Conservation (phyloP, 2,113 vertebrate genomes). For the Gopherus evgoodei region DNA sequence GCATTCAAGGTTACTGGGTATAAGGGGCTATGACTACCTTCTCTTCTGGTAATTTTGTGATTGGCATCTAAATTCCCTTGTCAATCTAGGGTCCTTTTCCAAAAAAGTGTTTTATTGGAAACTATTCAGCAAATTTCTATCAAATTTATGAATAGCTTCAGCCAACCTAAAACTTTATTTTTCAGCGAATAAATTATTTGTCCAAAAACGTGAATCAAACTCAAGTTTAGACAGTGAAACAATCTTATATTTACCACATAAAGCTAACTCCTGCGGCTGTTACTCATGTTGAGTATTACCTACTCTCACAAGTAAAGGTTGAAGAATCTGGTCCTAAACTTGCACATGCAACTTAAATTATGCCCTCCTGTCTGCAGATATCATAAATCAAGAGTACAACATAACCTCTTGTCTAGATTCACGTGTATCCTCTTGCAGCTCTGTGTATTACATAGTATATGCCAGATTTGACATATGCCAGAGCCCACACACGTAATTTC, state of each 20-base stretch:
- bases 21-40: not conserved
- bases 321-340: not conserved
- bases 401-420: not conserved
- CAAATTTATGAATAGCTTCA: not conserved
- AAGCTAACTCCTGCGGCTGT: not conserved
- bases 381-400: accelerated
- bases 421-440: not conserved
- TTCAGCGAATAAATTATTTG: not conserved
- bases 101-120: not conserved
- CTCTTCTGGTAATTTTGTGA: not conserved
- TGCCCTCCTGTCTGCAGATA: not conserved
- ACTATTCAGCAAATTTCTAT: not conserved
- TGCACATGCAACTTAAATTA: not conserved
- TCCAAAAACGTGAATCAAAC: not conserved
- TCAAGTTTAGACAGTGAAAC: not conserved
- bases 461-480: not conserved
- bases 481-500: not conserved
- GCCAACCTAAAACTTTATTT: not conserved
- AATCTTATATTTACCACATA: not conserved
- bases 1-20: not conserved
- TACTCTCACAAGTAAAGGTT: not conserved
- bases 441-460: not conserved
- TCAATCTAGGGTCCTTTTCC: not conserved
- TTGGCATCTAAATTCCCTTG: not conserved
- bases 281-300: not conserved